Percentiles rank a stretch among this genome's conserved stretches.
Evolutionary conservation across 2,797 vertebrate genomes (phyloP).

Genomic region (Syngnathus rostellatus): DNA sequence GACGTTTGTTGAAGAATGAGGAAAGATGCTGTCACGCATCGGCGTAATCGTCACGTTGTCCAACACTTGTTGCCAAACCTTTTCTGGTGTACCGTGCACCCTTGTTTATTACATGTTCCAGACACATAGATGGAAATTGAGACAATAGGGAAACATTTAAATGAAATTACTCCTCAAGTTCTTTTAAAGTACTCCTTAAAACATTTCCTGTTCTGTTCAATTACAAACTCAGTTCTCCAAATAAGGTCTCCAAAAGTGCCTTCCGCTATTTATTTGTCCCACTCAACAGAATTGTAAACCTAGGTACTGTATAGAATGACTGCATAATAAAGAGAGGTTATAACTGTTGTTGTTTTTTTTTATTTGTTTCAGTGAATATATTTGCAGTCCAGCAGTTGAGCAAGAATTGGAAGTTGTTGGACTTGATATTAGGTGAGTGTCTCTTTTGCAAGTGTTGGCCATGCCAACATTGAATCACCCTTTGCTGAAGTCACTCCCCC

Average conservation of each 20-base stretch:
- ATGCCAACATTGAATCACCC: not conserved
- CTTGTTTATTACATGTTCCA: no score
- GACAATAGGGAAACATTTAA: no score
- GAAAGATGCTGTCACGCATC: not conserved
- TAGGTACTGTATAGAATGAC: not conserved
- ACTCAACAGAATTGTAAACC: not conserved
- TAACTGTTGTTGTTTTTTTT: no score
- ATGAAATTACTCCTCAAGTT: no score
- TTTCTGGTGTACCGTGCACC: not conserved
- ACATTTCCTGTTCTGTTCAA: no score
- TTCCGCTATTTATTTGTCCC: no score
- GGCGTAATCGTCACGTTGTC: not conserved
- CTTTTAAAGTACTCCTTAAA: no score
- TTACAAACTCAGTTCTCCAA: no score
- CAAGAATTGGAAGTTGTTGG: not conserved
- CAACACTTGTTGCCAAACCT: not conserved
- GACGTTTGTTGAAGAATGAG: not conserved
- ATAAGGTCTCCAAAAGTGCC: no score
- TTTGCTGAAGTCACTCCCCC: not conserved
- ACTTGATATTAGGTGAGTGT: not conserved
- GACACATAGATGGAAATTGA: not conserved
- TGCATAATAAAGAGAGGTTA: no score
- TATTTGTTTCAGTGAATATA: not conserved
- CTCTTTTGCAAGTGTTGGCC: not conserved
- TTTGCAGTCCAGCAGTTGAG: not conserved